Evolutionary conservation across 2,797 vertebrate genomes (phyloP).

Genomic region (Peromyscus melanophrys): DNA sequence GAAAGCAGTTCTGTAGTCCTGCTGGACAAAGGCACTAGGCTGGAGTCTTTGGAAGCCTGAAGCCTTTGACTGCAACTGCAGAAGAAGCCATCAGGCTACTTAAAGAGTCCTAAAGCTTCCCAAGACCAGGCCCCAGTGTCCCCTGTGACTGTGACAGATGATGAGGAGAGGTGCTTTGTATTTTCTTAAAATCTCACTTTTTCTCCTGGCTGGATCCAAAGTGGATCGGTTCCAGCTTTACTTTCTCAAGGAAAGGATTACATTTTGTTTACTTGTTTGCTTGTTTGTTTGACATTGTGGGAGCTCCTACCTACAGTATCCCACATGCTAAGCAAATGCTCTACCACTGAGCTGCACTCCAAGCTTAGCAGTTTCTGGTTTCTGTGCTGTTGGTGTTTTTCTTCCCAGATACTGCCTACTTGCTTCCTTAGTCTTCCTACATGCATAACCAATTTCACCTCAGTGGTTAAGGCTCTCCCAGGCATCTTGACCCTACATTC

Average conservation of each 20-base stretch:
- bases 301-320: not conserved
- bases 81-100: not conserved
- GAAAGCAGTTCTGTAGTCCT: not conserved
- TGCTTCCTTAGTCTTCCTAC: not conserved
- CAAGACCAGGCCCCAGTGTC: not conserved
- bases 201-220: not conserved
- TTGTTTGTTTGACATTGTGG: not conserved
- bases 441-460: not conserved
- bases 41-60: too few species aligned
- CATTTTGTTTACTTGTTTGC: not conserved
- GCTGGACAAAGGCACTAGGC: not conserved
- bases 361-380: not conserved
- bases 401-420: too few species aligned
- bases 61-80: not conserved
- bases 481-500: too few species aligned
- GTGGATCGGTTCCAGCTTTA: not conserved
- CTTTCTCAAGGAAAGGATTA: not conserved
- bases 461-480: fast-evolving
- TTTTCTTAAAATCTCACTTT: not conserved
- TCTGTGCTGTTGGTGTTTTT: not conserved
- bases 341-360: not conserved
- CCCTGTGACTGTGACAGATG: not conserved
- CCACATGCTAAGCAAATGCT: not conserved
- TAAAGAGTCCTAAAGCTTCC: too few species aligned
- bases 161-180: not conserved